Percentiles rank a stretch among this genome's conserved stretches.
phyloP scores from a whole-genome alignment of 2,888 invertebrate species.

The Rutpela maculata region DNA sequence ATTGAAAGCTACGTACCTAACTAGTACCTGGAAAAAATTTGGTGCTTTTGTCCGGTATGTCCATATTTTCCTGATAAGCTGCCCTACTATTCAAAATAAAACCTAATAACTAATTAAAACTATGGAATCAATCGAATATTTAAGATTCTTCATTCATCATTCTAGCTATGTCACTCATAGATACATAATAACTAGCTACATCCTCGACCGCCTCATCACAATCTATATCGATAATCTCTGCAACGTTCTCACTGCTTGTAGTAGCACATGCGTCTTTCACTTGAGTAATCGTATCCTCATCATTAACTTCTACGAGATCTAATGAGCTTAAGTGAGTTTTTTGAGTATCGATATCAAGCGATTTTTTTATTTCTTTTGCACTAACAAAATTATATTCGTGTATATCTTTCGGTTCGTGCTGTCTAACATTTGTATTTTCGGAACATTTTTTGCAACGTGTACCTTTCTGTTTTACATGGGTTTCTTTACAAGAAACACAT shows the following conservation, averaged over 20 bases:
- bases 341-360: neutral
- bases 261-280: neutral
- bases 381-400: neutral
- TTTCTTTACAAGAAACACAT: neutral
- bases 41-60: too few relatives aligned
- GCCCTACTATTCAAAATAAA: too few relatives aligned
- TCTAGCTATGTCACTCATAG: constrained; percentile 8
- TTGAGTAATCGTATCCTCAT: neutral
- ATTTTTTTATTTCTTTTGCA: neutral
- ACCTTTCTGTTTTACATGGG: neutral
- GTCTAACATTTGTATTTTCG: neutral
- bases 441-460: neutral
- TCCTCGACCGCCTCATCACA: neutral
- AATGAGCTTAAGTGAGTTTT: neutral
- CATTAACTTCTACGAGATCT: neutral
- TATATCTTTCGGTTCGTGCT: neutral
- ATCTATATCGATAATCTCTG: neutral
- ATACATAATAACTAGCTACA: constrained; percentile 18
- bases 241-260: neutral
- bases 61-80: too few relatives aligned
- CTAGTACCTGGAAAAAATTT: too few relatives aligned
- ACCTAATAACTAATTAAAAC: neutral
- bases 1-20: too few relatives aligned
- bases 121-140: neutral
- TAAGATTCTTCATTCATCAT: constrained; percentile 8